Conservation (phyloP, 2,888 invertebrate species). For the Ennomos erosarius region DNA sequence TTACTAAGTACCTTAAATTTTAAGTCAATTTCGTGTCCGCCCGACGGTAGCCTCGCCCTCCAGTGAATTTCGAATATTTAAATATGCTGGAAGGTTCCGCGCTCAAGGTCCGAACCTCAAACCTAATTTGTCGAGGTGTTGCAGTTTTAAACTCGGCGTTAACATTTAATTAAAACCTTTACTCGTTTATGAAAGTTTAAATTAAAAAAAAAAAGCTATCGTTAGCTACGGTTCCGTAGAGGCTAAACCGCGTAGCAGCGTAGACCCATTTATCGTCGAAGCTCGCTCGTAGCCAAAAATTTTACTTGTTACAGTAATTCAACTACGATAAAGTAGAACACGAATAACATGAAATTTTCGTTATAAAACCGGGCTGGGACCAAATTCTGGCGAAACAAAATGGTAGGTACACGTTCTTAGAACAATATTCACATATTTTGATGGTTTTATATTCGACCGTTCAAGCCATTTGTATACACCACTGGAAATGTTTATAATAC, state of each 20-base stretch:
- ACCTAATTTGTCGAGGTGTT: conserved; percentile 29
- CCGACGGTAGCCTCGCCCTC: conserved; percentile 49
- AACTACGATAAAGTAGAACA: conserved; percentile 4
- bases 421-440: conserved; percentile 6
- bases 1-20: conserved; percentile 73
- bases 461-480: conserved; percentile 13
- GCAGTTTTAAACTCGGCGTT: conserved; percentile 14
- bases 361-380: conserved; percentile 1
- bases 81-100: conserved; percentile 42
- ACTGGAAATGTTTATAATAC: conserved; percentile 15
- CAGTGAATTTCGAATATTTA: conserved; percentile 53
- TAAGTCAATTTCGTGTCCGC: conserved; percentile 69
- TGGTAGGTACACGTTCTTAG: neutral
- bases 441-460: conserved; percentile 4
- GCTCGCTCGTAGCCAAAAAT: conserved; percentile 16
- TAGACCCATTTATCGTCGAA: conserved; percentile 25
- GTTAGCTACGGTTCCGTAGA: conserved; percentile 22
- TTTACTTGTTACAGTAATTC: conserved; percentile 7
- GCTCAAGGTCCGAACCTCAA: conserved; percentile 34
- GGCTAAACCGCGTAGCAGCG: conserved; percentile 12
- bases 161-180: conserved; percentile 18
- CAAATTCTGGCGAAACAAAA: neutral
- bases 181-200: conserved; percentile 25
- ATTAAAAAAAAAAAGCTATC: conserved; percentile 18
- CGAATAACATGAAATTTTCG: conserved; percentile 1